Evolutionary conservation across 2,888 invertebrate genomes (phyloP).

Genomic region (Pandemis heparana): DNA sequence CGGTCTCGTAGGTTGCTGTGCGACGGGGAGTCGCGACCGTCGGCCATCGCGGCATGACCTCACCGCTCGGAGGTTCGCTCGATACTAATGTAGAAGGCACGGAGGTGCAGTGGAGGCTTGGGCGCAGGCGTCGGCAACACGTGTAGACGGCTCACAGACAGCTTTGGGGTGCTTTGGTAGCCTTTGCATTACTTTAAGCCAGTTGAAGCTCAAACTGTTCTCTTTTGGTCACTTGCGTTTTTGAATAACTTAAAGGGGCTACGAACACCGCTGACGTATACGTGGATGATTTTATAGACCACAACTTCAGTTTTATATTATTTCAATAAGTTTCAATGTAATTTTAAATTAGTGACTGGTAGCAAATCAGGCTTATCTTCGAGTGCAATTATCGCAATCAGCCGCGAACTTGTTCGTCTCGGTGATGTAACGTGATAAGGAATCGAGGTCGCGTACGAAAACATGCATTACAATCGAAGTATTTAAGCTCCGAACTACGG

Average conservation of each 20-base stretch:
- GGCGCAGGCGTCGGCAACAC: conserved; percentile 68
- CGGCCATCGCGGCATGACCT: conserved; percentile 83
- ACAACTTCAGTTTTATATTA: no score
- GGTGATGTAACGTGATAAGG: conserved; percentile 28
- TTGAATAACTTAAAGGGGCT: not conserved
- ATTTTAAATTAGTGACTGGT: conserved; percentile 1
- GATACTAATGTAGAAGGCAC: conserved; percentile 65
- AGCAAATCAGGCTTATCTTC: conserved; percentile 27
- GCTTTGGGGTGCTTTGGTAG: conserved; percentile 31
- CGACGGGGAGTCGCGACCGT: conserved; percentile 83
- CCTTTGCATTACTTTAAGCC: conserved; percentile 6
- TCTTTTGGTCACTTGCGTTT: not conserved
- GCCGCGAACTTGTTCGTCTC: conserved; percentile 26
- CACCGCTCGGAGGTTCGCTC: conserved; percentile 79
- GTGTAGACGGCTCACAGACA: conserved; percentile 75
- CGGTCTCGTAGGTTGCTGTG: conserved; percentile 88
- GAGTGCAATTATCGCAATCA: conserved; percentile 41
- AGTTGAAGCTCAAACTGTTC: not conserved
- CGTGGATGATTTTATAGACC: not conserved
- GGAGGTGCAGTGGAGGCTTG: conserved; percentile 46
- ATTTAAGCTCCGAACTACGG: not conserved
- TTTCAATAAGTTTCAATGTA: not conserved
- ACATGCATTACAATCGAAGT: not conserved
- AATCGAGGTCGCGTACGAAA: conserved; percentile 17
- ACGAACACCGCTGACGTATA: not conserved